These are phyloP conservation scores for Cephonodes hylas DNA, from an alignment of 2,888 invertebrate species.

Conservation along the genomic window DNA sequence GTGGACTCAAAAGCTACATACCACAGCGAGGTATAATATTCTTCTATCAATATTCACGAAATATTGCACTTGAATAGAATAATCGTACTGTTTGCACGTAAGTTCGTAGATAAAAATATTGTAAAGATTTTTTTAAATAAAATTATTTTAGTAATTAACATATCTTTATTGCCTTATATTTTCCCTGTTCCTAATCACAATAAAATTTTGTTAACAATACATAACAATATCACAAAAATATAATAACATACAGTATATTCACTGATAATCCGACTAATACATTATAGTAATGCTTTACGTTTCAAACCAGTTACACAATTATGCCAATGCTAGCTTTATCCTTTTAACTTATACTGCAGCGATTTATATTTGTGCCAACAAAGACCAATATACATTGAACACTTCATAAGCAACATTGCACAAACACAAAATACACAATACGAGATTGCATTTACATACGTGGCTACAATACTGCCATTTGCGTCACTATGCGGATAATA, in stretches of 20 bases:
- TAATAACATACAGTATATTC: background rate
- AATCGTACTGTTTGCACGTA: background rate
- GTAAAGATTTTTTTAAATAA: background rate
- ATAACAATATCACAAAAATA: background rate
- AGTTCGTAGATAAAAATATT: background rate
- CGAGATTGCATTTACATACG: background rate
- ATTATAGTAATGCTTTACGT: background rate
- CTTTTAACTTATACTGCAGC: background rate
- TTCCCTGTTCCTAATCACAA: background rate
- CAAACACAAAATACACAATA: background rate
- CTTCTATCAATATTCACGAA: slow-evolving; percentile 19
- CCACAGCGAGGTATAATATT: slow-evolving; percentile 54
- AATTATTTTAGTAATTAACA: background rate
- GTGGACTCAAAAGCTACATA: slow-evolving; percentile 47
- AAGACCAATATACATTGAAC: background rate
- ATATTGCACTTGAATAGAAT: slow-evolving; percentile 11
- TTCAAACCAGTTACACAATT: background rate
- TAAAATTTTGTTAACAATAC: background rate
- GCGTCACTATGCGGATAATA: slow-evolving; percentile 23
- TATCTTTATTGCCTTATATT: background rate
- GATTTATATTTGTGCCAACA: background rate
- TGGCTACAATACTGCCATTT: slow-evolving; percentile 17
- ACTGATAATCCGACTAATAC: background rate
- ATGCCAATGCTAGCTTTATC: background rate
- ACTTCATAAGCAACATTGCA: background rate